phyloP scores from a whole-genome alignment of 2,888 invertebrate species.

The Agonum fuliginosum region DNA sequence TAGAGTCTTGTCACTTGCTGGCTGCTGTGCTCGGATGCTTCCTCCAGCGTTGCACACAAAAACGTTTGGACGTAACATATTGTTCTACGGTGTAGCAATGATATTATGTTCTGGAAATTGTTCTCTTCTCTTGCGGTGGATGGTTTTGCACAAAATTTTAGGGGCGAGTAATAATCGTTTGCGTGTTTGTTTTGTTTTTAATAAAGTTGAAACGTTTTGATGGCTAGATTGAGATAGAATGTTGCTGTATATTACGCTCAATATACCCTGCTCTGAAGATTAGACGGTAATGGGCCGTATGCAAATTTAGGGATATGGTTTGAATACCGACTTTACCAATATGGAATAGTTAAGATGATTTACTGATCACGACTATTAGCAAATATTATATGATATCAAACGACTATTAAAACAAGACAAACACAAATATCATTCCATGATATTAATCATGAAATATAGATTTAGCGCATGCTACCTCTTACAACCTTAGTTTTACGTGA shows the following conservation, averaged over 20 bases:
- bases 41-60: no score
- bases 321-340: not conserved
- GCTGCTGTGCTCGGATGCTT: constrained; percentile 1
- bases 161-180: constrained; percentile 21
- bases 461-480: no score
- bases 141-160: constrained; percentile 30
- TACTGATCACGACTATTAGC: no score
- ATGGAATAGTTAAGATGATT: no score
- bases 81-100: constrained; percentile 35
- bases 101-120: constrained; percentile 48
- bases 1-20: constrained; percentile 67
- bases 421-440: no score
- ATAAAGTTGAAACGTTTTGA: constrained; percentile 5
- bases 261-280: not conserved
- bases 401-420: no score
- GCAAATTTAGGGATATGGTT: not conserved
- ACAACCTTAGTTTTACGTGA: no score
- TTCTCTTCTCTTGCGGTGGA: constrained; percentile 28
- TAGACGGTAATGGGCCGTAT: not conserved
- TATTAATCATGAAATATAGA: no score
- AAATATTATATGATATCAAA: no score
- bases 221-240: not conserved
- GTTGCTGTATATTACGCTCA: not conserved
- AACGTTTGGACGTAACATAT: constrained; percentile 47
- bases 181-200: constrained; percentile 28